These are phyloP conservation scores for Zhuqinia jingwanae DNA, from an alignment of 2,888 invertebrate genomes.

Conservation along the genomic window DNA sequence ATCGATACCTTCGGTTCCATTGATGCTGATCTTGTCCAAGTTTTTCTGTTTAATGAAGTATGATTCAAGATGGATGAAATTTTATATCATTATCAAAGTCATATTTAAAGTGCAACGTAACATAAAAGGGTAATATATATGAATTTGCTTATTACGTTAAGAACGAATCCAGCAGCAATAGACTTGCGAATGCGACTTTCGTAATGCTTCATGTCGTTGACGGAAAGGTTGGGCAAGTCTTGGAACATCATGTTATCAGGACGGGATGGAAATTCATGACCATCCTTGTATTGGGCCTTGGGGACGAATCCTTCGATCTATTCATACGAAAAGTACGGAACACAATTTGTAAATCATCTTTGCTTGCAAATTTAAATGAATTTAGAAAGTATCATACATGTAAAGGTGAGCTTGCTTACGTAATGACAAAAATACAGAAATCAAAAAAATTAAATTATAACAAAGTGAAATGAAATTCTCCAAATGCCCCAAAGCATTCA, in stretches of 20 bases:
- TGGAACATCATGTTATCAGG: constrained; percentile 79
- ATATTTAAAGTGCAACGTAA: too few relatives aligned
- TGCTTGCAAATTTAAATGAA: too few relatives aligned
- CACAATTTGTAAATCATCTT: too few relatives aligned
- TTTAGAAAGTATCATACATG: too few relatives aligned
- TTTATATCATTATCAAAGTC: too few relatives aligned
- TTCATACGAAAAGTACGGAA: neutral
- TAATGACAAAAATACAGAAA: too few relatives aligned
- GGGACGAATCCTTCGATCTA: constrained; percentile 72
- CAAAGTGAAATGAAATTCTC: too few relatives aligned
- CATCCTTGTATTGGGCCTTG: constrained; percentile 73
- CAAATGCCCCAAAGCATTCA: neutral
- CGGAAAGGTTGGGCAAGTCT: constrained; percentile 77
- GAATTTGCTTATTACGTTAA: constrained; percentile 56
- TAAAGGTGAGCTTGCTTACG: too few relatives aligned
- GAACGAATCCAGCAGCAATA: constrained; percentile 83
- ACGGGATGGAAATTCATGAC: constrained; percentile 76
- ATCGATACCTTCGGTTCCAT: constrained; percentile 75
- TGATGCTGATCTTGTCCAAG: constrained; percentile 71
- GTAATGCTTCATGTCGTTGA: constrained; percentile 80
- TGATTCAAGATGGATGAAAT: too few relatives aligned
- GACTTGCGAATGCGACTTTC: constrained; percentile 84
- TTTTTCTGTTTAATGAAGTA: constrained; percentile 43
- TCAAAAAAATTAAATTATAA: too few relatives aligned
- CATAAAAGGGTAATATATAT: too few relatives aligned